phyloP scores from a whole-genome alignment of 1,140 invertebrate genomes.

The Drosophila ogumai region DNA sequence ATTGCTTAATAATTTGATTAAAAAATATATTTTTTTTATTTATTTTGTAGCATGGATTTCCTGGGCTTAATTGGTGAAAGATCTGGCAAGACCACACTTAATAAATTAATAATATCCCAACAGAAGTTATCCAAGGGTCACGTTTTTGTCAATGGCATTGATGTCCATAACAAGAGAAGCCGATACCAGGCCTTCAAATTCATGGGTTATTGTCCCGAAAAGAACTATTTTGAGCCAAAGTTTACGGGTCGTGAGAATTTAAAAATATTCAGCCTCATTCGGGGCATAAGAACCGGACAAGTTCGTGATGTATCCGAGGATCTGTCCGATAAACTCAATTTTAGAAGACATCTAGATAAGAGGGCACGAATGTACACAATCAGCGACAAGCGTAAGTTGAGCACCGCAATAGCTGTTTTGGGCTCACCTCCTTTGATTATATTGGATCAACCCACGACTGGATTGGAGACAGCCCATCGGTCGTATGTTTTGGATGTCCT shows the following conservation, averaged over 20 bases:
- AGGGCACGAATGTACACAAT: constrained; percentile 1
- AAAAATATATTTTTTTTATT: neutral
- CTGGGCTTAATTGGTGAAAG: constrained; percentile 25
- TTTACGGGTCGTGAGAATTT: constrained; percentile 28
- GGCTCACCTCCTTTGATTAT: constrained; percentile 29
- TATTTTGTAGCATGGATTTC: constrained; percentile 26
- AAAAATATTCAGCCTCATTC: constrained; percentile 30
- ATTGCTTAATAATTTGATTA: neutral
- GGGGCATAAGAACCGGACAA: neutral
- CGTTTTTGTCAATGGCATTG: constrained; percentile 9
- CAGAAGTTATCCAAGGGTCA: neutral
- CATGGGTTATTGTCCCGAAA: constrained; percentile 21
- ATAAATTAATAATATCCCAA: constrained; percentile 18
- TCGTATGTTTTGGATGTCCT: constrained; percentile 21
- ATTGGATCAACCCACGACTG: constrained; percentile 23
- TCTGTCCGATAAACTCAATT: constrained; percentile 10
- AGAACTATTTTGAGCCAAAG: constrained; percentile 5
- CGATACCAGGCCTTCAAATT: constrained; percentile 16
- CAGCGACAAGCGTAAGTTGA: constrained; percentile 26
- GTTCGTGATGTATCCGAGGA: constrained; percentile 2
- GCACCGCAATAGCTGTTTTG: constrained; percentile 17
- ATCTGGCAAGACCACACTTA: constrained; percentile 26
- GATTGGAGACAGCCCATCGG: constrained; percentile 23
- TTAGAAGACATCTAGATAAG: constrained; percentile 10
- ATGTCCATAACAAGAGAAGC: constrained; percentile 1